These are phyloP conservation scores for Cetoscarus ocellatus DNA, from an alignment of 2,797 vertebrate genomes.

Conservation along the genomic window DNA sequence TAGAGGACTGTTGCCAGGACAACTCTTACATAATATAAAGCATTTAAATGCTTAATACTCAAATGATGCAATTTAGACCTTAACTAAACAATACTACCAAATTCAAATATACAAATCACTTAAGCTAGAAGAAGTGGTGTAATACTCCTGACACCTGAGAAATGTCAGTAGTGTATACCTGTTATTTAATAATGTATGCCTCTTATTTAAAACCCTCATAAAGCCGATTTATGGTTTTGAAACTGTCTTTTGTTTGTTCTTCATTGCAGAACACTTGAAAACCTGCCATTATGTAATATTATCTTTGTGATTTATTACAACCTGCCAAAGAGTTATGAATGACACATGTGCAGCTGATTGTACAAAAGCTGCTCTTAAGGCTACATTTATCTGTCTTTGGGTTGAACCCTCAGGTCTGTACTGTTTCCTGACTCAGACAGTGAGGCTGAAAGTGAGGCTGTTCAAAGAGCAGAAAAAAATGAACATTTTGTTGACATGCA, in stretches of 20 bases:
- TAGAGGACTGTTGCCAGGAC: too few species aligned
- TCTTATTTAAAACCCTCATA: not conserved
- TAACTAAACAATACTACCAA: too few species aligned
- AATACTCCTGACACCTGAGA: too few species aligned
- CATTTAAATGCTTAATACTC: too few species aligned
- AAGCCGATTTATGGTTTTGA: not conserved
- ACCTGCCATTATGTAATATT: not conserved
- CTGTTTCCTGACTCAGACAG: constrained; percentile 8
- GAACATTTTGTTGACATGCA: constrained; percentile 34
- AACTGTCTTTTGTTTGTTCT: not conserved
- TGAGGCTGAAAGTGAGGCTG: constrained; percentile 2
- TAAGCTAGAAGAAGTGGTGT: too few species aligned
- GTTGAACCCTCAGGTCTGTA: constrained; percentile 13
- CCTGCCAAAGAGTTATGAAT: not conserved
- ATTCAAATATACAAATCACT: too few species aligned
- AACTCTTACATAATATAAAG: too few species aligned
- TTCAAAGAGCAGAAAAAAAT: constrained; percentile 43
- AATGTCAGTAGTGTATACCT: too few species aligned
- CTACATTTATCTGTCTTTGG: constrained; percentile 4
- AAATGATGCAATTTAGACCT: too few species aligned
- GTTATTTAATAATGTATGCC: not conserved
- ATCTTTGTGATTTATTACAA: constrained; percentile 10
- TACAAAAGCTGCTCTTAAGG: constrained; percentile 10
- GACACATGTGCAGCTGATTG: not conserved
- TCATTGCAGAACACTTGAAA: not conserved